A percentile compares a stretch with the other conserved stretches of the same genome.
These are phyloP conservation scores for Crax fasciolata DNA, from an alignment of 2,797 vertebrate species.

Conservation along the genomic window DNA sequence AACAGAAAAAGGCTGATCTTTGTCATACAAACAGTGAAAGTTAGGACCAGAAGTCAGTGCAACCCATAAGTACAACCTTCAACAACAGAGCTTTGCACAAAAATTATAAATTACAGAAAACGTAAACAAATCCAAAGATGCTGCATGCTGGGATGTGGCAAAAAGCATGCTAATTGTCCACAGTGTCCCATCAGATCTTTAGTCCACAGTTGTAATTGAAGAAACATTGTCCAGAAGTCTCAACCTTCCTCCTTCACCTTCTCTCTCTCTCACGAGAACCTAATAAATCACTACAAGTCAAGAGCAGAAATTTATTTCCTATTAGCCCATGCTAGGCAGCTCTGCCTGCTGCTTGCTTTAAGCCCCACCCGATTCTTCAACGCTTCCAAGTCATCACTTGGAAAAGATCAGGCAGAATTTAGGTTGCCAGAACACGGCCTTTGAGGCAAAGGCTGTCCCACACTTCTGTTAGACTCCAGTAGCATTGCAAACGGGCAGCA, in stretches of 20 bases:
- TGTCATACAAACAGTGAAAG: accelerated
- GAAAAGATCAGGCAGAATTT: constrained; percentile 6
- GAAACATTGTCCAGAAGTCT: background rate
- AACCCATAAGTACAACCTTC: accelerated
- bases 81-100: background rate
- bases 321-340: accelerated
- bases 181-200: background rate
- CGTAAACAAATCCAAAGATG: background rate
- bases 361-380: background rate
- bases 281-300: background rate
- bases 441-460: background rate
- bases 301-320: background rate
- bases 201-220: accelerated
- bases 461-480: accelerated
- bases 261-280: accelerated
- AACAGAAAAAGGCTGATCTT: background rate
- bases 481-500: background rate
- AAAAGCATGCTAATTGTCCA: accelerated
- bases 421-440: background rate
- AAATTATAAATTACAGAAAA: background rate
- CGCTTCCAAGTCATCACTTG: background rate
- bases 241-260: background rate
- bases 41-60: background rate
- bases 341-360: background rate
- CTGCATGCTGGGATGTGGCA: accelerated